Base-by-base conservation (phyloP, 2,113 vertebrate genomes). In the Peromyscus maniculatus region DNA sequence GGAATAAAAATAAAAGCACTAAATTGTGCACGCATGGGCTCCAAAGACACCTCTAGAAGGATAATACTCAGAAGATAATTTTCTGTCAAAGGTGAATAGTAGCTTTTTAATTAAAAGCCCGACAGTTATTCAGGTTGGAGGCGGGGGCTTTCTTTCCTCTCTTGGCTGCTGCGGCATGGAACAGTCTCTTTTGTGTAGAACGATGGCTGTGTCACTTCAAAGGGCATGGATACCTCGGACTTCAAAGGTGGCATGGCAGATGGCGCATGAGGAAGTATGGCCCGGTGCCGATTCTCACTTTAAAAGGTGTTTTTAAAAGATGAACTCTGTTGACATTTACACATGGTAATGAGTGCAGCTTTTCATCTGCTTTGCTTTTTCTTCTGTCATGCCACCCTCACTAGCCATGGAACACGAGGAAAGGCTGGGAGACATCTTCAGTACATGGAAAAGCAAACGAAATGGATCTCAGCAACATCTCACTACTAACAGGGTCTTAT, bases 291-390 rank as follows among this genome's bases (percentile, higher is more conserved):
- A 97, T 75, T 97, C 96, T 96, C 95, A 90, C 97, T 96, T 98
- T 96, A 95, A 98, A 97, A 97, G 94, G 91, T 98, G 89, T 87
- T 97, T 96, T 92, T 89, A 0, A 59, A 92, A 94, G 87, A 92
- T 97, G 97, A 98, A 97, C 98, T 97, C 97, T 97, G 97, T 98
- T 98, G 96, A 98, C 97, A 98, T 98, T 97, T 97, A 97, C 91
- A 97, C 95, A 97, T 98, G 97, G 77, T 98, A 96, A 97, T 97
- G 96, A 98, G 89, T 46, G 71, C 93, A 91, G 96, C 94, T 95
- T 97, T 97, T 98, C 93, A 95, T 96, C 95, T 97, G 91, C 87
- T 87, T 52, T 67, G 49, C 79, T 96, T 95, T 95, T 87, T 91
- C 91, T 64, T 95, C 49, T 95, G 69, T 92, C 78, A 64, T 96